Evolutionary conservation across 1,140 invertebrate genomes (phyloP).

Genomic region (Hesperophylax magnus): DNA sequence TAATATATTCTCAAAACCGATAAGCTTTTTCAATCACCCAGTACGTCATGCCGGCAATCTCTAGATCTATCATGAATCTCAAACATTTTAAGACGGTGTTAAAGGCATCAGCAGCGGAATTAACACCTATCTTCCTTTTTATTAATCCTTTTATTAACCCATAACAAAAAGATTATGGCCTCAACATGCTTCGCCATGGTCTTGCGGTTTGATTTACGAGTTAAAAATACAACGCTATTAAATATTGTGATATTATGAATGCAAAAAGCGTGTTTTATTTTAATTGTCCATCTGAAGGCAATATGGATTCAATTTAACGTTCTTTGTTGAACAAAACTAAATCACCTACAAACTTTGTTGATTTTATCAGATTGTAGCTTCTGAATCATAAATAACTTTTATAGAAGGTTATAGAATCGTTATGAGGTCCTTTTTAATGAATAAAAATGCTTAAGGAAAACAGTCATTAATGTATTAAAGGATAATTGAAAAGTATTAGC

Average conservation of each 20-base stretch:
- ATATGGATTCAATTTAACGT: too few relatives aligned
- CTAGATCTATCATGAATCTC: neutral
- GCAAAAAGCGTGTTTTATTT: too few relatives aligned
- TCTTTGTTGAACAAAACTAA: too few relatives aligned
- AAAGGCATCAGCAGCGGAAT: neutral
- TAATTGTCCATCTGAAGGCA: too few relatives aligned
- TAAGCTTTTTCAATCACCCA: neutral
- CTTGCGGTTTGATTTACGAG: neutral
- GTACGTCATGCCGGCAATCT: neutral
- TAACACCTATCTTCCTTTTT: conserved; percentile 4
- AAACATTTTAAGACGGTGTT: neutral
- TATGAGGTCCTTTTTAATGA: too few relatives aligned
- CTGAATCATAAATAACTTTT: too few relatives aligned
- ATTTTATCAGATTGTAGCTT: too few relatives aligned
- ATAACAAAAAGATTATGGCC: conserved; percentile 4
- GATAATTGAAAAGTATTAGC: too few relatives aligned
- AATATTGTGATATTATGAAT: neutral
- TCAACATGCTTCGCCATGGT: neutral
- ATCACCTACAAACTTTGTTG: too few relatives aligned
- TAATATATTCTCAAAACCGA: neutral
- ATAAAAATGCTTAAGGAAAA: too few relatives aligned
- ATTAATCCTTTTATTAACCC: neutral
- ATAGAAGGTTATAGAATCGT: too few relatives aligned
- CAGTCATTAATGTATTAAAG: too few relatives aligned
- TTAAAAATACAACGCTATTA: neutral